Evolutionary conservation across 2,888 invertebrate genomes (phyloP).

Genomic region (Watsonalla binaria): DNA sequence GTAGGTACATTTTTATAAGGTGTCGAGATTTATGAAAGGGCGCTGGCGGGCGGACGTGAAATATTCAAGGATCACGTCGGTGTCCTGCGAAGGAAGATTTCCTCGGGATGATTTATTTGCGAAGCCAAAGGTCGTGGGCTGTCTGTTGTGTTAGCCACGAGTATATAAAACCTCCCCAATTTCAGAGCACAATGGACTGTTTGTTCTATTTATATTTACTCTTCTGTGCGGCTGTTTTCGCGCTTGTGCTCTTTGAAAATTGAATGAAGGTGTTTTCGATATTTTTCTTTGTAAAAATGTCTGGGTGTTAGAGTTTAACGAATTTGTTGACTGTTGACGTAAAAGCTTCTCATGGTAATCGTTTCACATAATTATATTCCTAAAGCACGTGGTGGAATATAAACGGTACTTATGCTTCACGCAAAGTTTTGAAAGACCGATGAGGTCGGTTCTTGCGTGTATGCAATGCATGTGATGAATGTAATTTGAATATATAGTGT

Average conservation of each 20-base stretch:
- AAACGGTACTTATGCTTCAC: no score
- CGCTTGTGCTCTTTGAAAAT: background rate
- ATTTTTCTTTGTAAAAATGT: background rate
- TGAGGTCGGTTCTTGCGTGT: no score
- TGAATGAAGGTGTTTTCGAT: background rate
- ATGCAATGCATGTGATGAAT: no score
- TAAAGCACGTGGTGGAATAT: no score
- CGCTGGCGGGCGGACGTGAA: slow-evolving; percentile 40
- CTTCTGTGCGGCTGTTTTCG: background rate
- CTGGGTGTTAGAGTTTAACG: no score
- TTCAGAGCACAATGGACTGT: slow-evolving; percentile 4
- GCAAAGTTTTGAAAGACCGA: no score
- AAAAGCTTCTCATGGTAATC: no score
- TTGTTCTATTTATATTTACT: slow-evolving; percentile 1
- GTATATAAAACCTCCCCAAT: slow-evolving; percentile 1
- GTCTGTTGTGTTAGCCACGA: slow-evolving; percentile 6
- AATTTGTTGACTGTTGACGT: no score
- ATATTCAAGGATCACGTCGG: slow-evolving; percentile 56
- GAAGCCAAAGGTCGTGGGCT: slow-evolving; percentile 19
- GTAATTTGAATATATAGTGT: no score
- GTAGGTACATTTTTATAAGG: slow-evolving; percentile 42
- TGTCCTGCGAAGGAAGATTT: slow-evolving; percentile 41
- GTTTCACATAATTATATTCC: no score
- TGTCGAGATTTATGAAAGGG: slow-evolving; percentile 48
- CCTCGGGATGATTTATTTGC: slow-evolving; percentile 51